These are phyloP conservation scores for Pteronotus mesoamericanus DNA, from an alignment of 2,797 vertebrate species.

Conservation along the genomic window DNA sequence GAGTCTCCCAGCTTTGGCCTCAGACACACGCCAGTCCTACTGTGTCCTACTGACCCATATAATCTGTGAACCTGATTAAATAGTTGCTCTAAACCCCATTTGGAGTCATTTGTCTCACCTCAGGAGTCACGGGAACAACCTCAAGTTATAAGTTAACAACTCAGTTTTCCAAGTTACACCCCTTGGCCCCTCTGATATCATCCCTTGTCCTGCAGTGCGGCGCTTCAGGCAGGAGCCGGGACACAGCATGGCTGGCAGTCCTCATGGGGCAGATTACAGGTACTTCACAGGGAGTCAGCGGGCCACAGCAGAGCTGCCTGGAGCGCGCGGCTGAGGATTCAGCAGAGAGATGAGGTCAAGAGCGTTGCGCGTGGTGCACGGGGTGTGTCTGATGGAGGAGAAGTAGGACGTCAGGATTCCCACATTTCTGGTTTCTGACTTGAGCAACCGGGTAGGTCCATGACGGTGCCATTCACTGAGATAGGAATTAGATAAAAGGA, in stretches of 20 bases:
- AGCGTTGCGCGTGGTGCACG: accelerated
- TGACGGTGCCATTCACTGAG: background rate
- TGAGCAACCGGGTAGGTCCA: background rate
- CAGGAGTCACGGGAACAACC: background rate
- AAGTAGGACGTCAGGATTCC: background rate
- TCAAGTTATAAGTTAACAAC: background rate
- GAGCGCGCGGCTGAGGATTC: background rate
- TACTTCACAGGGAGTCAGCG: background rate
- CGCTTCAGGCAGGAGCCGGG: background rate
- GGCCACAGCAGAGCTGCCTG: background rate
- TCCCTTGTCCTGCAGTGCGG: accelerated
- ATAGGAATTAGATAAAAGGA: background rate
- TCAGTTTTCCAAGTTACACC: background rate
- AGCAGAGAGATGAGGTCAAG: background rate
- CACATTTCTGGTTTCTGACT: background rate
- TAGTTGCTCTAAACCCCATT: background rate
- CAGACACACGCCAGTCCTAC: background rate
- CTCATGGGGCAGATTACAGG: background rate
- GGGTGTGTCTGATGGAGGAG: background rate
- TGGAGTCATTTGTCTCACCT: background rate
- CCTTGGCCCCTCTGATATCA: background rate
- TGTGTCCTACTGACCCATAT: background rate
- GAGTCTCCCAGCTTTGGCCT: background rate
- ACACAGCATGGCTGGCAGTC: background rate
- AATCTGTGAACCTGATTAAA: background rate